A percentile compares a stretch with the other conserved stretches of the same genome.
Conservation (phyloP, 2,113 vertebrate species). For the Pandion haliaetus region DNA sequence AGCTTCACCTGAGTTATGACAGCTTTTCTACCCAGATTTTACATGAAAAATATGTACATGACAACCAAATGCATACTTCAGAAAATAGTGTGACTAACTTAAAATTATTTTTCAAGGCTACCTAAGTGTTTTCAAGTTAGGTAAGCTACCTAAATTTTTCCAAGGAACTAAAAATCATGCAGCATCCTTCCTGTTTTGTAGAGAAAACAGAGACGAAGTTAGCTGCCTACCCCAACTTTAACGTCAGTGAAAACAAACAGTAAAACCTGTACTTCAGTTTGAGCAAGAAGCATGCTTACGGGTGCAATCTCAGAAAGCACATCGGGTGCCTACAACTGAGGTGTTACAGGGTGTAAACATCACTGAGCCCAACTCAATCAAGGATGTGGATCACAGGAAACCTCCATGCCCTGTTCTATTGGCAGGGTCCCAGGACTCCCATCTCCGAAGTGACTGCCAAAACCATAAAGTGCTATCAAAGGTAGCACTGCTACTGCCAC, state of each 20-base stretch:
- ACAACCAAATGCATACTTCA: neutral
- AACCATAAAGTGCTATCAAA: neutral
- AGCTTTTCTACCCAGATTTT: neutral
- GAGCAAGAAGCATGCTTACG: fast-evolving
- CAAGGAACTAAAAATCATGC: neutral
- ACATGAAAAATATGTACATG: neutral
- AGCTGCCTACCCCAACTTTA: neutral
- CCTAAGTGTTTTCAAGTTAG: neutral
- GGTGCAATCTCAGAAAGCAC: neutral
- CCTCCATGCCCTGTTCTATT: fast-evolving
- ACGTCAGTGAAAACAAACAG: neutral
- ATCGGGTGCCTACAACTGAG: neutral
- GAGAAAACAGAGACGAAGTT: neutral
- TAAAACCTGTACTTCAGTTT: neutral
- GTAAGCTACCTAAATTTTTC: neutral
- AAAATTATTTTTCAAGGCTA: neutral
- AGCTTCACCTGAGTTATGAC: neutral
- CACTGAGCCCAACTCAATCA: neutral
- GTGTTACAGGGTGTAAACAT: neutral
- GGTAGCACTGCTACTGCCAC: neutral
- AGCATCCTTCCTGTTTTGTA: neutral
- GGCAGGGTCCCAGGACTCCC: neutral
- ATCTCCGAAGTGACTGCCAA: neutral
- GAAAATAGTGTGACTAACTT: neutral
- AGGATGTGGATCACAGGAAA: neutral